Base-by-base conservation (phyloP, 1,140 invertebrate species). In the Oppia nitens region DNA sequence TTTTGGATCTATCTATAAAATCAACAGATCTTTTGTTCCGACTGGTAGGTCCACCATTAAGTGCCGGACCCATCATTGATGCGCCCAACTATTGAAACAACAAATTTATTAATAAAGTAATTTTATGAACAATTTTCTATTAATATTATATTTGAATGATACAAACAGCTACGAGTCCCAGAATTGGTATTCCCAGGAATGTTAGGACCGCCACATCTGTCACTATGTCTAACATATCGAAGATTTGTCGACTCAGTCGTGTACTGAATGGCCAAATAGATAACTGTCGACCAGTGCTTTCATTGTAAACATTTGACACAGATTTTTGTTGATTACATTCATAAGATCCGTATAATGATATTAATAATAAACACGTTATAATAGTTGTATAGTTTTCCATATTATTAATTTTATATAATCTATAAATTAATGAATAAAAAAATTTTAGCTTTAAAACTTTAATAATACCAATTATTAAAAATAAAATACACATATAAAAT, bases 171-270 rank as follows among this genome's bases (percentile, higher is more conserved):
- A 62, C 51, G 26, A 62, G 53, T 28, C 61, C 61, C 4, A 62
- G 26, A 14, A 62, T 62, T 20, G 61, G 61, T 29, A 62, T 27
- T 21, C 61, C 57, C 25, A 62, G 53, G 47, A 62, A 47, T n/a
- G 55, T 53, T 57, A 62, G 54, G 21, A 62, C 54, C 2, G 57
- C 61, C n/a, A 62, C 54, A 26, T 62, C 61, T 24, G 55, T 53
- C 12, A 59, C 26, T 6, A 62, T 49, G 24, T 62, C 60, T 51
- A 62, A 53, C n/a, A 56, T 57, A 21, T 57, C 61, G n/a, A 56
- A 56, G 12, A 62, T 51, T 25, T 62, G 61, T 24, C 61, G 57
- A 53, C 61, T 56, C 11, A 62, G 53, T 40, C 17, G 17, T 9
- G 6, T 40, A 57, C 53, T 11, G 54, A 53, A 49, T 54, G 57